Percentiles rank a stretch among this genome's conserved stretches.
Evolutionary conservation across 2,797 vertebrate species (phyloP).

Genomic region (Myripristis jacobus): DNA sequence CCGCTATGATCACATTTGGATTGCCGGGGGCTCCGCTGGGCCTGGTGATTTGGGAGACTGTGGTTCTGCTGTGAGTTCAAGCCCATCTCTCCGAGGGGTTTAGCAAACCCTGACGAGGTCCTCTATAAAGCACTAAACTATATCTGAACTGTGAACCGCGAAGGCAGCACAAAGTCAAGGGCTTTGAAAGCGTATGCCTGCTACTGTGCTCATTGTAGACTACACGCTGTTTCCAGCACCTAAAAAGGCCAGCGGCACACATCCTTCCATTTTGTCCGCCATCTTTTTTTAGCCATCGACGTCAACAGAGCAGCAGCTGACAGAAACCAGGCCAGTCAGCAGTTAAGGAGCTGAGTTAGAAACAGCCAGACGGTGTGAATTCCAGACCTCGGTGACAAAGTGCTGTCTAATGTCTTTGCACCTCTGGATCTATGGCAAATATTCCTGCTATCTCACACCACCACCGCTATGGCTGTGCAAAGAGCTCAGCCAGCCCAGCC

Average conservation of each 20-base stretch:
- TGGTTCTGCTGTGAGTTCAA: conserved; percentile 68
- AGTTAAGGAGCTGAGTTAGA: conserved; percentile 76
- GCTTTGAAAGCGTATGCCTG: conserved; percentile 62
- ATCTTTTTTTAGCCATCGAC: conserved; percentile 80
- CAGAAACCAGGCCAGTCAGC: conserved; percentile 77
- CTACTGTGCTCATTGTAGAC: conserved; percentile 58
- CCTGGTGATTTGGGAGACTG: conserved; percentile 73
- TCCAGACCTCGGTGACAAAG: conserved; percentile 80
- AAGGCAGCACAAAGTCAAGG: conserved; percentile 65
- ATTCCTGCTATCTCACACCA: conserved; percentile 67
- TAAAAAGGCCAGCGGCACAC: conserved; percentile 78
- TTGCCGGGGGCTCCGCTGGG: conserved; percentile 75
- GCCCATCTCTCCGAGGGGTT: conserved; percentile 73
- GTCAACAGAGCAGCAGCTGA: conserved; percentile 80
- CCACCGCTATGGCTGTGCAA: conserved; percentile 35
- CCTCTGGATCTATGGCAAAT: conserved; percentile 79
- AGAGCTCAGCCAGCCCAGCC: conserved; percentile 37
- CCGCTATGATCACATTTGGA: conserved; percentile 79
- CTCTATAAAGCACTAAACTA: conserved; percentile 72
- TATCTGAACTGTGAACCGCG: conserved; percentile 74
- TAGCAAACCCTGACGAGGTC: conserved; percentile 66
- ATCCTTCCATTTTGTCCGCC: conserved; percentile 61
- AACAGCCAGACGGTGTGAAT: conserved; percentile 81
- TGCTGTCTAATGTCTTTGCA: conserved; percentile 84
- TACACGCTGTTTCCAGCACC: conserved; percentile 75